Evolutionary conservation across 2,797 vertebrate genomes (phyloP), one percentile per base, ranked within the genome.

Genomic region (Austrolebias charrua): DNA sequence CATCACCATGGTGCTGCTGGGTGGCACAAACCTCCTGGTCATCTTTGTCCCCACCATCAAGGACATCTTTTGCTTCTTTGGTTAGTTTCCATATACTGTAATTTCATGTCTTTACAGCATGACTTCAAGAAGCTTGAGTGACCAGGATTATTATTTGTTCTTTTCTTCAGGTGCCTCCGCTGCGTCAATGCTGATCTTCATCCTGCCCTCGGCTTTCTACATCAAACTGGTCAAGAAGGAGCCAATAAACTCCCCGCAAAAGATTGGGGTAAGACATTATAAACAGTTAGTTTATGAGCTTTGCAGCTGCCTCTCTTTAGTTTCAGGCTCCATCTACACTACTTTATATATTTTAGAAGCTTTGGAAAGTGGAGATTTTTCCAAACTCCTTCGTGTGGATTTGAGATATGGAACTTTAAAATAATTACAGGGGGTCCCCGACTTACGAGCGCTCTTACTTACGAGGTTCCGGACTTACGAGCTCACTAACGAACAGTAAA

Each of bases 191-290:
- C 89, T 99, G 81, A 96, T 99, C 80, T 99, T 99, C 81, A 99
- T 99, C 85, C 93, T 99, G 66, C 98, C 98, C 2, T 98, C 98
- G 29, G 95, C 96, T 55, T 98, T 99, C 88, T 99, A 99, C 86
- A 93, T 99, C 83, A 98, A 95, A 78, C 91, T 99, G 72, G 98
- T 98, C 55, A 95, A 98, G 91, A 99, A 98, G 66, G 96, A 98
- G 71, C 60, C 96, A 29, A 93, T 96, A 93, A 96, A 91, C 66
- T 98, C 97, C 0, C 56, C 95, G 64, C 96, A 99, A n/a, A 99
- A 98, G 90, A 97, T 99, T 4, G 95, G 95, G 95, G 97, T 98
- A 90, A 86, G 94, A 4, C 33, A 38, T 45, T 6, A 19, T 46
- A 16, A 24, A 33, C 8, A 33, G 24, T 2, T 3, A 24, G 24